Evolutionary conservation across 1,140 invertebrate species (phyloP), one percentile per base, ranked within the genome.

Genomic region (Bombus confusus): DNA sequence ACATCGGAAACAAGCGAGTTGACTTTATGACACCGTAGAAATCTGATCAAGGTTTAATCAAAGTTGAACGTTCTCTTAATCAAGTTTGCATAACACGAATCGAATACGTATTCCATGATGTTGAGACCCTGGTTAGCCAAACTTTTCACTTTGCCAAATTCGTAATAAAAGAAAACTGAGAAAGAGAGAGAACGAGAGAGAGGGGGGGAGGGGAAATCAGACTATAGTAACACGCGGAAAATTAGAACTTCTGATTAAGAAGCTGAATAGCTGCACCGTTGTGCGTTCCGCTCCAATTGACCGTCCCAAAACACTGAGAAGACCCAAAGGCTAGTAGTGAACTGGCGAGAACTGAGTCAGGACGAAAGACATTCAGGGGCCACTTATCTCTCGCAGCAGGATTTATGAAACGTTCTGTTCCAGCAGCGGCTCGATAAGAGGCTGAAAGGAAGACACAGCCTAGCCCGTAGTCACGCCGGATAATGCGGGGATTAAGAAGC

Each of bases 371-470:
- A 87, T 90, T 90, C 82, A 80, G 43, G 37, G 37, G 72, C 76
- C 86, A 90, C 88, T 90, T 90, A 90, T 90, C 88, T 90, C 89
- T 87, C 57, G 22, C 68, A 28, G 82, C 66, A 80, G 74, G 83
- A 90, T 90, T 90, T 90, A 90, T 90, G 88, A 90, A 90, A 90
- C 82, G 86, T 77, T 62, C 83, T 76, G 86, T 80, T 87, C 69
- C 85, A 43, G 59, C 68, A 82, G 43, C 18, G 81, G 69, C 22
- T 39, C 76, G 86, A 90, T 90, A 90, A 90, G 79, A 83, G 76
- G 47, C 62, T 81, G 83, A 87, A 87, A 90, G 86, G 86, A 90
- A 66, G 81, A 86, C 78, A 69, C 86, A 71, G 86, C 76, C 85
- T 68, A 72, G 74, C 68, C 88, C 76, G 76, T 87, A 90, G 89